Evolutionary conservation across 1,140 invertebrate genomes (phyloP).

Genomic region (Aphis gossypii): DNA sequence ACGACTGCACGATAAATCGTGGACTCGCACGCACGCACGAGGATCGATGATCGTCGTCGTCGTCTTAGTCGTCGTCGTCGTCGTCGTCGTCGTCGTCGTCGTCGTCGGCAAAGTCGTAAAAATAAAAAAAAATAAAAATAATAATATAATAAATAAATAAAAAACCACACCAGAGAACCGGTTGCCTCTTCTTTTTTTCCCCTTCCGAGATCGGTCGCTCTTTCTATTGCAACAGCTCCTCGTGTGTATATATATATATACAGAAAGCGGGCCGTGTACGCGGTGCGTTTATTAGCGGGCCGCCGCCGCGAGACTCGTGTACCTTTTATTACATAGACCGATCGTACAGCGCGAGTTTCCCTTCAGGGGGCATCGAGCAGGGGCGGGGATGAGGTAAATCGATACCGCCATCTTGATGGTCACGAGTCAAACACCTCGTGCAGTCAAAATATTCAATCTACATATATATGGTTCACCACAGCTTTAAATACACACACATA

Average conservation of each 20-base stretch:
- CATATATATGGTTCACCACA: conserved; percentile 13
- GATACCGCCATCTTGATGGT: conserved; percentile 57
- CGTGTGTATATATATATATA: background rate
- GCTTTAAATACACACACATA: background rate
- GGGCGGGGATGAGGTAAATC: conserved; percentile 48
- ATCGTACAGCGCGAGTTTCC: conserved; percentile 30
- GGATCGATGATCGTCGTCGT: conserved; percentile 55
- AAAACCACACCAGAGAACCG: conserved; percentile 55
- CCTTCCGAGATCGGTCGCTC: background rate
- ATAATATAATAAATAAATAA: conserved; percentile 54
- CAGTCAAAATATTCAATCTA: conserved; percentile 55
- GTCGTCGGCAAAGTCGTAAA: conserved; percentile 40
- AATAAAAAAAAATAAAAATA: conserved; percentile 27
- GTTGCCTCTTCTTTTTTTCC: conserved; percentile 43
- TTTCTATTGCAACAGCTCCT: conserved; percentile 3
- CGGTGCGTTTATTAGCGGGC: conserved; percentile 51
- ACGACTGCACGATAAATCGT: conserved; percentile 56
- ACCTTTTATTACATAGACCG: conserved; percentile 20
- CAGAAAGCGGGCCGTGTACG: conserved; percentile 33
- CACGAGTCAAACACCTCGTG: conserved; percentile 56
- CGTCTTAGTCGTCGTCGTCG: background rate
- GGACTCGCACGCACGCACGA: conserved; percentile 45
- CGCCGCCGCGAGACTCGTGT: conserved; percentile 1
- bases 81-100: conserved; percentile 12
- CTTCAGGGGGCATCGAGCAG: conserved; percentile 26